These are phyloP conservation scores for Netelia melanura DNA, from an alignment of 2,888 invertebrate species.

Conservation along the genomic window DNA sequence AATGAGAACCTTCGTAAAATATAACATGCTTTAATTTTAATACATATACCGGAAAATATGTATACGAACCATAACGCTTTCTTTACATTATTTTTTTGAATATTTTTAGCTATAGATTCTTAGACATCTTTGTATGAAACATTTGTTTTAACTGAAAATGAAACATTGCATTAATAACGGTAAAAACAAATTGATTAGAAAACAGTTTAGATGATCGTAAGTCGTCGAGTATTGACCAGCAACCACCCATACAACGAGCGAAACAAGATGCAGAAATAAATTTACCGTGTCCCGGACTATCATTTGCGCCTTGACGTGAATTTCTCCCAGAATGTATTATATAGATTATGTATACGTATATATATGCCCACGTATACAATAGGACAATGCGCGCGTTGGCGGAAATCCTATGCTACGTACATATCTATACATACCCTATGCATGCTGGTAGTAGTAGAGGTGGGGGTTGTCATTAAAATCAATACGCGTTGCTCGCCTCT, in stretches of 20 bases:
- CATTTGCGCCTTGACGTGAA: slow-evolving; percentile 52
- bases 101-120: no score
- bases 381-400: slow-evolving; percentile 23
- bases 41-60: no score
- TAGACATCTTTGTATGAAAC: no score
- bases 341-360: slow-evolving; percentile 40
- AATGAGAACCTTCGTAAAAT: no score
- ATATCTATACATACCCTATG: slow-evolving; percentile 52
- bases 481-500: slow-evolving; percentile 81
- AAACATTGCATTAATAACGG: background rate
- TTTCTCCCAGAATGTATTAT: slow-evolving; percentile 45
- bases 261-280: slow-evolving; percentile 34
- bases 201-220: background rate
- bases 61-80: no score
- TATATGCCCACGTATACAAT: background rate
- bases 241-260: background rate
- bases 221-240: no score
- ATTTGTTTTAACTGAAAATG: background rate
- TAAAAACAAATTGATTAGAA: background rate
- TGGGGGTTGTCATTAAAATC: slow-evolving; percentile 84
- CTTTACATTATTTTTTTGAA: no score
- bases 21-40: no score
- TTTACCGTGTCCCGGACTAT: slow-evolving; percentile 41
- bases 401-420: slow-evolving; percentile 51
- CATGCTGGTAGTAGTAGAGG: slow-evolving; percentile 67